These are phyloP conservation scores for Eumaeus atala DNA, from an alignment of 1,140 invertebrate genomes.

Conservation along the genomic window DNA sequence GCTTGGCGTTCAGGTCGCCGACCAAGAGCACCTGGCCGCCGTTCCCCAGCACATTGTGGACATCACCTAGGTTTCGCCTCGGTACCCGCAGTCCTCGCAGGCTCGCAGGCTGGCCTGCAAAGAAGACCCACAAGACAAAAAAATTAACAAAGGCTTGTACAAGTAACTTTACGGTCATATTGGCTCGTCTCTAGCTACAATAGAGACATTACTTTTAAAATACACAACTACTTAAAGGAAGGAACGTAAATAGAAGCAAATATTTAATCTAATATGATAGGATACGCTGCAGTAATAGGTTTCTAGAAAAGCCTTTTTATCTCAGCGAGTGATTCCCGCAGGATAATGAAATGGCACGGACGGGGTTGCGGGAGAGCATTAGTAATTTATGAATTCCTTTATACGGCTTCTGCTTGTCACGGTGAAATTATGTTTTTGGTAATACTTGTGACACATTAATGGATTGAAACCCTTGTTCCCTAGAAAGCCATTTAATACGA, in stretches of 20 bases:
- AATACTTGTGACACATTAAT: constrained; percentile 22
- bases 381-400: constrained; percentile 17
- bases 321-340: not conserved
- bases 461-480: constrained; percentile 26
- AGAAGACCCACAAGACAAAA: no score
- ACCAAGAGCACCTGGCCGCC: no score
- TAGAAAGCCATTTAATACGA: constrained; percentile 9
- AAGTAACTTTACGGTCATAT: no score
- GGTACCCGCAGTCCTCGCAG: no score
- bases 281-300: not conserved
- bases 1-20: no score
- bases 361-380: constrained; percentile 12
- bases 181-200: no score
- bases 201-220: no score
- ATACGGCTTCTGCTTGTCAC: constrained; percentile 15
- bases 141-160: no score
- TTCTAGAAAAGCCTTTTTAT: constrained; percentile 2
- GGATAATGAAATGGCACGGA: not conserved
- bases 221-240: no score
- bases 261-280: constrained; percentile 1
- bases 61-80: no score
- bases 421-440: constrained; percentile 20
- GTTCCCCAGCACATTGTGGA: no score
- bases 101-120: no score
- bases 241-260: not conserved